Conservation (phyloP, 2,797 vertebrate species). For the Semaprochilodus insignis region DNA sequence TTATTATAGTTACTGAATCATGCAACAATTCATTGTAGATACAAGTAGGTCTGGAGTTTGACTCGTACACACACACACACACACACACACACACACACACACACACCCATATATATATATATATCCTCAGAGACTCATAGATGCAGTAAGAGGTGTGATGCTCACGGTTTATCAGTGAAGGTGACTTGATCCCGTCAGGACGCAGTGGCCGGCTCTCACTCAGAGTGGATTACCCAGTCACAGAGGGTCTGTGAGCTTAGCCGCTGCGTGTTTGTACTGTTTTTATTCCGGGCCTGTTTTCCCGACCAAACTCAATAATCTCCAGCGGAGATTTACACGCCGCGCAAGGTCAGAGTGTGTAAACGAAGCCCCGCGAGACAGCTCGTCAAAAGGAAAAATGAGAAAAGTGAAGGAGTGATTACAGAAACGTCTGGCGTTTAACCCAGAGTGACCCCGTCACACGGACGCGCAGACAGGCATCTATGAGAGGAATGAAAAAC, state of each 20-base stretch:
- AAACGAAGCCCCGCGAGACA: conserved; percentile 7
- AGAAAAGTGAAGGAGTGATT: conserved; percentile 30
- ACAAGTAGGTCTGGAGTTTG: no score
- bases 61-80: no score
- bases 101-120: no score
- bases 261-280: conserved; percentile 39
- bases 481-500: conserved; percentile 8
- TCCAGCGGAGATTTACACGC: conserved; percentile 38
- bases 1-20: no score
- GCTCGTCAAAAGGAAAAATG: background rate
- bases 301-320: conserved; percentile 51
- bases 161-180: conserved; percentile 41
- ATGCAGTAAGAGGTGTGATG: conserved; percentile 17
- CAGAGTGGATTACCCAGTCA: conserved; percentile 56
- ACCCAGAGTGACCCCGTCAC: background rate
- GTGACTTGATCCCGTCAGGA: conserved; percentile 50
- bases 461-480: background rate
- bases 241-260: conserved; percentile 15
- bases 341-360: conserved; percentile 34
- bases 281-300: conserved; percentile 47
- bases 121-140: no score
- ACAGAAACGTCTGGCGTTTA: conserved; percentile 18
- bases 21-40: no score
- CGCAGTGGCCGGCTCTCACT: conserved; percentile 30
- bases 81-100: no score